A percentile compares a stretch with the other conserved stretches of the same genome.
Conservation (phyloP, 2,113 vertebrate species). For the Stegostoma tigrinum region DNA sequence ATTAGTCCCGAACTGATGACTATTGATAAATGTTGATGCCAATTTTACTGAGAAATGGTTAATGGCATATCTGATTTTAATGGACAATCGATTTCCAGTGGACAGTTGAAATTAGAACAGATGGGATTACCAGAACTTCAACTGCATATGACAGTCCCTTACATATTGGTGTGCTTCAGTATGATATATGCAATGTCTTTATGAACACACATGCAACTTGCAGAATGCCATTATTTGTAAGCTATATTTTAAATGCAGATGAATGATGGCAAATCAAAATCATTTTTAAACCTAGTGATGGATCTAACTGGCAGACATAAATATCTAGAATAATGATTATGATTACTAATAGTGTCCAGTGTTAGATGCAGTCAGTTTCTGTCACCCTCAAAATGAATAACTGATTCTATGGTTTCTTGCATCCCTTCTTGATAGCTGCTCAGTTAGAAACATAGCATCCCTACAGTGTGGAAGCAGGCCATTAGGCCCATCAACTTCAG, state of each 20-base stretch:
- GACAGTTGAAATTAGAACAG: neutral
- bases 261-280: neutral
- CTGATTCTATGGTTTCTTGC: neutral
- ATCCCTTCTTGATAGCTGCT: neutral
- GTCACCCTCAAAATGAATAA: neutral
- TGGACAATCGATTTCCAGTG: neutral
- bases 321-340: neutral
- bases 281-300: neutral
- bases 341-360: neutral
- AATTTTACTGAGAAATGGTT: slow-evolving; percentile 11
- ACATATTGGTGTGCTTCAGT: neutral
- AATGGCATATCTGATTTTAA: neutral
- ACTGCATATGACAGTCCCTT: neutral
- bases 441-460: neutral
- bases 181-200: neutral
- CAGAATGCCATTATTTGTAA: neutral
- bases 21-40: neutral
- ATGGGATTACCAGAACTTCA: neutral
- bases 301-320: neutral
- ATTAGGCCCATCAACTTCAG: too few relatives aligned
- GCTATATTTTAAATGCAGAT: neutral
- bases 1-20: neutral
- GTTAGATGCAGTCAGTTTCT: neutral
- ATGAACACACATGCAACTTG: neutral
- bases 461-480: too few relatives aligned